Evolutionary conservation across 2,888 invertebrate species (phyloP), one percentile per base, ranked within the genome.

Genomic region (Macrophya annulata): DNA sequence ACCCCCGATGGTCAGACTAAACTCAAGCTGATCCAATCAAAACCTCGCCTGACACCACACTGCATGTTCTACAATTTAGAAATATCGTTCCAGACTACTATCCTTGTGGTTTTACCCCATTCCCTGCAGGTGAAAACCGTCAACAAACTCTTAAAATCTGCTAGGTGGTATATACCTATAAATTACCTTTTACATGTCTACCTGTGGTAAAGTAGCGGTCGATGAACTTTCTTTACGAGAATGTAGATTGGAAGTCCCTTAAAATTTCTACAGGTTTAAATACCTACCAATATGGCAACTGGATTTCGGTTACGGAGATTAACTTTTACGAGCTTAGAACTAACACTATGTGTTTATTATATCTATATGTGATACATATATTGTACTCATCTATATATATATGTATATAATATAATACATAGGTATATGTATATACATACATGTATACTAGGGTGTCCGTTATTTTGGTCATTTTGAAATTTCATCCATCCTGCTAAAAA

Each of bases 21-120:
- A 87, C 86, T 86, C 84, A 86, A 86, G 86, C 86, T 89, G 88
- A 88, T 88, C 87, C 88, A 88, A 88, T 88, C 87, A 87, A 85
- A 87, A 83, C 37, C 55, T 79, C 65, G 68, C 25, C 81, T 6
- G 77, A 77, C 31, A 48, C 51, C 77, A 25, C 77, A 25, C 31
- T 51, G 48, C n/a, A 25, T 37, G 25, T 31, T 77, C 48, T 55
- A 77, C 55, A 55, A 51, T 77, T 77, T 17, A 48, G 10, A 62
- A 59, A 62, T 81, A 59, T 59, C 59, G 25, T 25, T 9, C 1
- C 12, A 74, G 45, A n/a, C 43, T 21, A 45, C 21, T 21, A 25
- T 25, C 43, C 31, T 45, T 4, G 25, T 31, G 21, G 45, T 45
- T 74, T 45, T 9, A 21, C 45, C 17, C 45, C 43, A 17, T n/a